phyloP scores from a whole-genome alignment of 23 tunicate genomes.

The Diplosoma virens region DNA sequence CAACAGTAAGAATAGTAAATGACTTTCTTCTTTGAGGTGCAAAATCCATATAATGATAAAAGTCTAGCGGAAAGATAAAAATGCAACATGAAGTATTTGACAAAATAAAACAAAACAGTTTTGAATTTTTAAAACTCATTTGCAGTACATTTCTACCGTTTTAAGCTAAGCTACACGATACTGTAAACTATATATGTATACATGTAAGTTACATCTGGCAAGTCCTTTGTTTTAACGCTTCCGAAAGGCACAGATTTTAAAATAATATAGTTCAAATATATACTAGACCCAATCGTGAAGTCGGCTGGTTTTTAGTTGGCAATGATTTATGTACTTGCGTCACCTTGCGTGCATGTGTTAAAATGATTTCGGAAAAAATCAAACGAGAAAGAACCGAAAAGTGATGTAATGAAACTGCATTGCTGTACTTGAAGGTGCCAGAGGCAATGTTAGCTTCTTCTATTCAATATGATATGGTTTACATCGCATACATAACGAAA shows the following conservation, averaged over 20 bases:
- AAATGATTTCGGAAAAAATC: no score
- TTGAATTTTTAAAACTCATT: background rate
- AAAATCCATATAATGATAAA: no score
- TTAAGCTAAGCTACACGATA: no score
- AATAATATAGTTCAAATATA: background rate
- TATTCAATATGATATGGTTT: background rate
- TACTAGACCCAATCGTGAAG: background rate
- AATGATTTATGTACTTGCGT: background rate
- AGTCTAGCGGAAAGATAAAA: no score
- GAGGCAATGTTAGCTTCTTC: slow-evolving; percentile 8
- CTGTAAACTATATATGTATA: no score
- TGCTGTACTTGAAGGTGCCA: slow-evolving; percentile 3
- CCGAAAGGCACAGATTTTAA: slow-evolving; percentile 10
- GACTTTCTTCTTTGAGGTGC: no score
- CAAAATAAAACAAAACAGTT: background rate
- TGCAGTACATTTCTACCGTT: background rate
- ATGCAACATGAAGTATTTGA: slow-evolving; percentile 10
- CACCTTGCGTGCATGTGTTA: no score
- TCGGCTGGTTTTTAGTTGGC: background rate
- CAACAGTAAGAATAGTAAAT: no score
- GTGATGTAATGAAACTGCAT: no score
- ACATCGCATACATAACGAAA: slow-evolving; percentile 12
- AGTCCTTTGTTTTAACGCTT: background rate
- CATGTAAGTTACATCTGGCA: slow-evolving; percentile 17
- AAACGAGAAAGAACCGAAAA: no score